phyloP scores from a whole-genome alignment of 1,140 invertebrate genomes.

The Zaprionus ghesquierei region DNA sequence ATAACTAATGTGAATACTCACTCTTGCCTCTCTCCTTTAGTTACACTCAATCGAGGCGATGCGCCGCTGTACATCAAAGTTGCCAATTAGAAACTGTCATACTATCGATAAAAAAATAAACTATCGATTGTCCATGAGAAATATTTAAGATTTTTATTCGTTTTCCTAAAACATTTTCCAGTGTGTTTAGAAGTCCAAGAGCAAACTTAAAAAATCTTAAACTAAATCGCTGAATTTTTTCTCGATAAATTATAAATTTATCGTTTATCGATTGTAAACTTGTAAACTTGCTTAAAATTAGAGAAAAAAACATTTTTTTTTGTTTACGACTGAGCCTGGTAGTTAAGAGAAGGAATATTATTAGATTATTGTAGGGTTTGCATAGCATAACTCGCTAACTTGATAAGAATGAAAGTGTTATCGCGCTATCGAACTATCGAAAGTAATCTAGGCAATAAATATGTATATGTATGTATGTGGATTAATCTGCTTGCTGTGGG shows the following conservation, averaged over 20 bases:
- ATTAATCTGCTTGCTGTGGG: not conserved
- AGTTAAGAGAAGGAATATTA: not conserved
- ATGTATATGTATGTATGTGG: too few relatives aligned
- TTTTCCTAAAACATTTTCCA: not conserved
- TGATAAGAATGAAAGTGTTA: not conserved
- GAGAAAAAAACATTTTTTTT: not conserved
- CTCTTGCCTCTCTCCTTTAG: slow-evolving; percentile 21
- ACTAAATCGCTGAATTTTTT: not conserved
- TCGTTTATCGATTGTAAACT: not conserved
- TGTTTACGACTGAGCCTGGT: not conserved
- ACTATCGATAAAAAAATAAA: not conserved
- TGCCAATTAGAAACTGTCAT: not conserved
- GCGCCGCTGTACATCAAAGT: slow-evolving; percentile 22
- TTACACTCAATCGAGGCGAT: slow-evolving; percentile 32
- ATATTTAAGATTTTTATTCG: slow-evolving; percentile 21
- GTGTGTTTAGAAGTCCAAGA: not conserved
- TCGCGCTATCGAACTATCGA: not conserved
- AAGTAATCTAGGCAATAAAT: not conserved
- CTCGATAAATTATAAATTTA: not conserved
- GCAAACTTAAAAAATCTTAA: slow-evolving; percentile 12
- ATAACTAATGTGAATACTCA: not conserved
- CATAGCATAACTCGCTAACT: not conserved
- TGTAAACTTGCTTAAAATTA: slow-evolving; percentile 2
- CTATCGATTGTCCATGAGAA: not conserved
- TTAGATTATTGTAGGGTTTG: too few relatives aligned